These are phyloP conservation scores for Odontamblyopus lacepedii DNA, from an alignment of 2,797 vertebrate genomes.

Conservation along the genomic window DNA sequence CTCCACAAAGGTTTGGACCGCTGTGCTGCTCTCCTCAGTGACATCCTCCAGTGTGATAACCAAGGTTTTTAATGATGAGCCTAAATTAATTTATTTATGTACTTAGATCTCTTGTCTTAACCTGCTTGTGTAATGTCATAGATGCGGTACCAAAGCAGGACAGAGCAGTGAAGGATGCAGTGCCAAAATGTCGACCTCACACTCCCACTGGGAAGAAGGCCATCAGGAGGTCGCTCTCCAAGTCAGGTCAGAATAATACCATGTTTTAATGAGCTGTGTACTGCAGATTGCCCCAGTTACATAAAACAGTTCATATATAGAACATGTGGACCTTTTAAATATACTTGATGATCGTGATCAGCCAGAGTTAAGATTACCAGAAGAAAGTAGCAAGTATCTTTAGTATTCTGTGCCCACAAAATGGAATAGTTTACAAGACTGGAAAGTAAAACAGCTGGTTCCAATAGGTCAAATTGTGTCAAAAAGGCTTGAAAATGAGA, in stretches of 20 bases:
- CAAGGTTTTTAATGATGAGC: slow-evolving; percentile 63
- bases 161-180: slow-evolving; percentile 46
- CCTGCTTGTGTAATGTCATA: slow-evolving; percentile 23
- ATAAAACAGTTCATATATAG: no score
- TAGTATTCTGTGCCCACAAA: no score
- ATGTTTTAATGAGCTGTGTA: neutral
- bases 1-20: slow-evolving; percentile 82
- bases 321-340: no score
- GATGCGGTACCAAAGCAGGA: slow-evolving; percentile 51
- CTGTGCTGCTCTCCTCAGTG: slow-evolving; percentile 85
- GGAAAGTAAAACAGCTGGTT: no score
- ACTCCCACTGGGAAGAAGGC: slow-evolving; percentile 57
- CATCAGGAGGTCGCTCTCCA: slow-evolving; percentile 70
- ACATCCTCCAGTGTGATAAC: slow-evolving; percentile 82
- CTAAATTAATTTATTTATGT: no score
- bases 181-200: slow-evolving; percentile 57
- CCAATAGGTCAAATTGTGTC: no score
- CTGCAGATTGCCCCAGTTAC: no score
- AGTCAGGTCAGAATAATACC: slow-evolving; percentile 57
- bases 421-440: no score
- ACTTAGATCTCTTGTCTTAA: neutral
- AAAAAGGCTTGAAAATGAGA: no score
- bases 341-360: no score
- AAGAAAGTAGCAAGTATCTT: no score
- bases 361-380: no score